Percentiles rank a stretch among this genome's conserved stretches.
Conservation (phyloP, 1,140 invertebrate species). For the Ceratina calcarata region DNA sequence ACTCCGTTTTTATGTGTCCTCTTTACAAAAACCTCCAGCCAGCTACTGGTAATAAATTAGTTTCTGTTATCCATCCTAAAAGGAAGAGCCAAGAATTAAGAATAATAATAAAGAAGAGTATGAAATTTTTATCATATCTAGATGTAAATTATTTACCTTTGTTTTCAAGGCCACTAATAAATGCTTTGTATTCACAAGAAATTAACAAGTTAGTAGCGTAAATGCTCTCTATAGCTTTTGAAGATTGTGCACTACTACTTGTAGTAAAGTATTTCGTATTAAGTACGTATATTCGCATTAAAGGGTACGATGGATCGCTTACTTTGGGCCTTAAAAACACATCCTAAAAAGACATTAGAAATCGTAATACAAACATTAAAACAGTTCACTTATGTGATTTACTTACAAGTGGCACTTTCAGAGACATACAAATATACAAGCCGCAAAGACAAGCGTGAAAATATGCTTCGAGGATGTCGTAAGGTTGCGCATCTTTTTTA, state of each 20-base stretch:
- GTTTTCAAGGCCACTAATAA: constrained; percentile 75
- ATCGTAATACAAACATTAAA: background rate
- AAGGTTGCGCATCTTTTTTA: constrained; percentile 72
- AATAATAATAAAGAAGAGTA: constrained; percentile 16
- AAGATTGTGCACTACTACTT: constrained; percentile 23
- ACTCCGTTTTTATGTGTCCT: constrained; percentile 11
- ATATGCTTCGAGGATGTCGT: constrained; percentile 80
- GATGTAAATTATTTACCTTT: constrained; percentile 64
- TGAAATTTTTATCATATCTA: background rate
- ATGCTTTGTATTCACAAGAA: constrained; percentile 78
- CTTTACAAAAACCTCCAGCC: constrained; percentile 71
- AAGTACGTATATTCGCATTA: constrained; percentile 57
- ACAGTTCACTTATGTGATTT: background rate
- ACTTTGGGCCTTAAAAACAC: constrained; percentile 41
- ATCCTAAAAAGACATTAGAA: constrained; percentile 40
- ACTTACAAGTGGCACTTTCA: constrained; percentile 54
- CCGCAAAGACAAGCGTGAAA: constrained; percentile 80
- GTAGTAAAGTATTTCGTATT: constrained; percentile 62
- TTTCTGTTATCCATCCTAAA: constrained; percentile 80
- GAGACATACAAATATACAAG: constrained; percentile 61
- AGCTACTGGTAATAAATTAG: constrained; percentile 79
- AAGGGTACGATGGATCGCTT: constrained; percentile 52
- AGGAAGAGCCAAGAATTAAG: constrained; percentile 43
- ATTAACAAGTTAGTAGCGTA: constrained; percentile 43
- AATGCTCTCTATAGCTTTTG: constrained; percentile 48